These are phyloP conservation scores for Pocillopora meandrina DNA, from an alignment of 92 coral and sea anemone species.

Conservation along the genomic window DNA sequence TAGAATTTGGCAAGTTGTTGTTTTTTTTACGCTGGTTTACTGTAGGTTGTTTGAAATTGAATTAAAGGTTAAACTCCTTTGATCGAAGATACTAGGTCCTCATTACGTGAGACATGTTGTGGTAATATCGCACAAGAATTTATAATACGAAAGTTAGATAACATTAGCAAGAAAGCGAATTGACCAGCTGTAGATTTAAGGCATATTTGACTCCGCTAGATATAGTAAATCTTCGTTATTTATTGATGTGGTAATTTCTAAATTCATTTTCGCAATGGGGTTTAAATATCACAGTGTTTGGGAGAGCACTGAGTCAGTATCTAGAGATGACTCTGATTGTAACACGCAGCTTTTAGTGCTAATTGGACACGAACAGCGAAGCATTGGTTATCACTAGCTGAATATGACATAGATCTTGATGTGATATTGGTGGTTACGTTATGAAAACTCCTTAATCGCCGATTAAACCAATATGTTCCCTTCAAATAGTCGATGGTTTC, in stretches of 20 bases:
- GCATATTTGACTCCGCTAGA: not conserved
- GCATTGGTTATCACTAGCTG: no score
- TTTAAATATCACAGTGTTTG: not conserved
- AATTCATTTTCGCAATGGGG: slow-evolving; percentile 3
- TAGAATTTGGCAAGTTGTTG: not conserved
- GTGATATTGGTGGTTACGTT: not conserved
- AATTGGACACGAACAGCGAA: not conserved
- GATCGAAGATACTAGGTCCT: not conserved
- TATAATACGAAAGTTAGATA: not conserved
- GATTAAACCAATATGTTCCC: not conserved
- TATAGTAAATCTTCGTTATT: not conserved
- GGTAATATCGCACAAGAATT: not conserved
- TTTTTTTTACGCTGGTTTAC: not conserved
- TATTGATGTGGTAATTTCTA: not conserved
- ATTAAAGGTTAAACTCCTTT: not conserved
- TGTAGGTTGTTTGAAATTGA: not conserved
- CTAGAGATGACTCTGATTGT: not conserved
- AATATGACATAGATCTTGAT: not conserved
- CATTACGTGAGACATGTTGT: not conserved
- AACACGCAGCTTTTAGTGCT: not conserved
- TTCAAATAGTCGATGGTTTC: not conserved
- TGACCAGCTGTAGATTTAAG: not conserved
- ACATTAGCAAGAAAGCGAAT: not conserved
- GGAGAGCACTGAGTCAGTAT: not conserved
- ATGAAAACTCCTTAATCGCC: not conserved